Evolutionary conservation across 30 jellyfish, hydroid and myxozoan genomes (phyloP).

Genomic region (Pseudorhiza aurosa): DNA sequence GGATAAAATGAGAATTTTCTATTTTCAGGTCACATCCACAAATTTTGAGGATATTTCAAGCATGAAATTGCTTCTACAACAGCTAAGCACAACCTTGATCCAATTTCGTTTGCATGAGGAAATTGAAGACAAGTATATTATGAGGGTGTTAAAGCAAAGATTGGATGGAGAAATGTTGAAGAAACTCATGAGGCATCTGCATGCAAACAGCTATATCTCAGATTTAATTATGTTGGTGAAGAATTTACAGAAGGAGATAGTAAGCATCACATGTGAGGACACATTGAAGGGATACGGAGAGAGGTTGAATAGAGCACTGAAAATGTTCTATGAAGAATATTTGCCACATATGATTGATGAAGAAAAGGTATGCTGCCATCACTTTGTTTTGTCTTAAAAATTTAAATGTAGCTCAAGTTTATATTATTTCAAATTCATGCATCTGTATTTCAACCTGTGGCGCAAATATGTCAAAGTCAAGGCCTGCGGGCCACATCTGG

Average conservation of each 20-base stretch:
- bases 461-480: no score
- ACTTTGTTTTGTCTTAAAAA: background rate
- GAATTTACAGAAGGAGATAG: slow-evolving; percentile 47
- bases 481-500: no score
- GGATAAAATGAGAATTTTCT: no score
- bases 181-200: slow-evolving; percentile 78
- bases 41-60: slow-evolving; percentile 76
- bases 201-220: slow-evolving; percentile 84
- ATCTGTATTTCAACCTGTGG: no score
- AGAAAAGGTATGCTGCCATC: slow-evolving; percentile 95
- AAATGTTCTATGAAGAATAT: slow-evolving; percentile 77
- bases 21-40: slow-evolving; percentile 82
- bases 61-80: slow-evolving; percentile 61
- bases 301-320: slow-evolving; percentile 54
- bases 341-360: slow-evolving; percentile 96
- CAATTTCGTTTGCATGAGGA: slow-evolving; percentile 85
- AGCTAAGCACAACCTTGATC: slow-evolving; percentile 58
- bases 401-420: background rate
- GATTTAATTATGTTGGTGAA: slow-evolving; percentile 72
- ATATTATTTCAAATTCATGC: background rate
- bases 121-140: slow-evolving; percentile 90
- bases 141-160: slow-evolving; percentile 76
- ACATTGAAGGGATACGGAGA: slow-evolving; percentile 67
- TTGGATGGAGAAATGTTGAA: slow-evolving; percentile 73
- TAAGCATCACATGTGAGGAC: slow-evolving; percentile 33